Evolutionary conservation across 2,888 invertebrate species (phyloP), one percentile per base, ranked within the genome.

Genomic region (Sicus ferrugineus): DNA sequence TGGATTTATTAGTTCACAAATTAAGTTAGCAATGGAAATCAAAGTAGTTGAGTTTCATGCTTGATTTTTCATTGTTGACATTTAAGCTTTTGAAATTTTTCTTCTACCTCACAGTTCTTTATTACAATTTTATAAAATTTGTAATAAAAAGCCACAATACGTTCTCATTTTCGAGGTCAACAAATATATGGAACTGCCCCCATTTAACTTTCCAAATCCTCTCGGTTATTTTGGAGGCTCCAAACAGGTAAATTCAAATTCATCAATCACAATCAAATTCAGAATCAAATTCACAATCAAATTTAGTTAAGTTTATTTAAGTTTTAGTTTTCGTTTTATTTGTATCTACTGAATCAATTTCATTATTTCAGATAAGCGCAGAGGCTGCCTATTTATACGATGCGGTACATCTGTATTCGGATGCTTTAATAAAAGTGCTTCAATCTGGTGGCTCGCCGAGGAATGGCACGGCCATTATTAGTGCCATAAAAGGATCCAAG

Each of bases 371-470:
- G 94, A 93, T 94, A 80, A 91, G 92, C 73, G 92, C 93, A 67
- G 94, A 94, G 83, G 96, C 96, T 19, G 96, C 94, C 42, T 96
- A 96, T 88, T 89, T 95, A 28, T 97, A 97, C 84, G 97, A 97
- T 83, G 94, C 98, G 0, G 94, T 98, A 61, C 92, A 93, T 88
- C 89, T 97, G 73, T 98, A 98, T 85, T 94, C 95, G 14, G 89
- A 89, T 70, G 96, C 96, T 2, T 86, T 97, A 74, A 87, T 92
- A 34, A 88, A 90, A 73, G 90, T 92, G 1, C 85, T 97, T 69
- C 86, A 88, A 48, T 86, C 87, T n/a, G 91, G 90, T 0, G 90
- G 89, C 19, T 89, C 90, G 77, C 90, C 93, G 0, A 87, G 88
- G 38, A 93, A 97, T 80, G 97, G 97, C 28, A 90, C 90, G n/a